These are phyloP conservation scores for Zophobas atratus DNA, from an alignment of 1,140 invertebrate genomes.

Conservation along the genomic window DNA sequence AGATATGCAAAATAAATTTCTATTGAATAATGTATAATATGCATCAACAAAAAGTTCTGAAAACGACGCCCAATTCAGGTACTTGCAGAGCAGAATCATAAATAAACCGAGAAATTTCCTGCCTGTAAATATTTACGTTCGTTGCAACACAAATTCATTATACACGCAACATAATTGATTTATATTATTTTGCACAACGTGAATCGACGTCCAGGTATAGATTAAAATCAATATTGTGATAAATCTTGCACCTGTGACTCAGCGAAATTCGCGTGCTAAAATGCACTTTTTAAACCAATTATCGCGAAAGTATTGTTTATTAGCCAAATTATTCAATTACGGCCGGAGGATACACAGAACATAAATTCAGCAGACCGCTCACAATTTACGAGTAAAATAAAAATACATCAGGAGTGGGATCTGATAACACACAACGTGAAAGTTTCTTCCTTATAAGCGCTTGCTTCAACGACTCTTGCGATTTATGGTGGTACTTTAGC, in stretches of 20 bases:
- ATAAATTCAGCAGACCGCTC: constrained; percentile 14
- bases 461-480: neutral
- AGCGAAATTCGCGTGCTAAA: constrained; percentile 32
- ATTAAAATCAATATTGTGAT: constrained; percentile 42
- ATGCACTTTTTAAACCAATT: constrained; percentile 39
- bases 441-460: constrained; percentile 27
- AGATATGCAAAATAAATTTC: constrained; percentile 42
- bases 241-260: constrained; percentile 42
- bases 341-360: neutral
- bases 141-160: constrained; percentile 45
- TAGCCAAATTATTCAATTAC: constrained; percentile 28
- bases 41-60: constrained; percentile 34
- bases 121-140: constrained; percentile 41
- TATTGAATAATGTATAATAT: constrained; percentile 40
- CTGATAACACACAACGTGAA: constrained; percentile 35
- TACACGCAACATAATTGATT: constrained; percentile 42
- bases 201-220: constrained; percentile 38
- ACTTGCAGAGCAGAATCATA: constrained; percentile 32
- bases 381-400: constrained; percentile 24
- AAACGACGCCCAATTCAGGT: constrained; percentile 37
- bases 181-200: constrained; percentile 42
- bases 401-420: constrained; percentile 30
- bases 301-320: constrained; percentile 31
- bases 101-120: constrained; percentile 39
- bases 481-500: constrained; percentile 19